Evolutionary conservation across 2,797 vertebrate species (phyloP), one percentile per base, ranked within the genome.

Genomic region (Gymnoscopelus braueri): DNA sequence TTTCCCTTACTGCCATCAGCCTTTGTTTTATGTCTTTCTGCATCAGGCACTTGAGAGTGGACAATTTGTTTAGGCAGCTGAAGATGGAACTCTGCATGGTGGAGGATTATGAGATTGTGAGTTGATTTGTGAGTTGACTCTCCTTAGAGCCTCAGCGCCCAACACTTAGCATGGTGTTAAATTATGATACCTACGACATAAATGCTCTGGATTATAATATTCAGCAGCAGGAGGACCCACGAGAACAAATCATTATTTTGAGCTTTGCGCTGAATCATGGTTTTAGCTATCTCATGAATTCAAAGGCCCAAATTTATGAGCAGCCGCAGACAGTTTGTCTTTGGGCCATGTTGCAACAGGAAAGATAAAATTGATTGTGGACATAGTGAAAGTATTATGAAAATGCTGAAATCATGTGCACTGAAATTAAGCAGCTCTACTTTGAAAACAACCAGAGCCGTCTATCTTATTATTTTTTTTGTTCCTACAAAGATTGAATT

Each of bases 61-160:
- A 88, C 88, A 84, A 84, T 90, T 91, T 92, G 89, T 94, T 93
- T 91, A 89, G 89, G 88, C 86, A 85, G 87, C 87, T 88, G 84
- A 93, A 91, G 92, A 92, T 92, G 86, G 83, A 92, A 80, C 84
- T 76, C 84, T 74, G 74, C 79, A 6, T 74, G 67, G 80, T 77
- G 75, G 77, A 84, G 90, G 90, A 93, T 94, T 93, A 93, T 92
- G 90, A 92, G 91, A 88, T 90, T 12, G 84, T 75, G 35, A 66
- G 56, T 53, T 93, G 92, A 93, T 94, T 93, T 92, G 91, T 92
- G 84, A 71, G 53, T 74, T 54, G 83, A 82, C 87, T 86, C 78
- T 83, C 80, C 48, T 69, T 68, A 29, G 65, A 83, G 69, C 72
- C 75, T 57, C 57, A 24, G 83, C 71, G 59, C 80, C 67, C 72